phyloP scores from a whole-genome alignment of 1,140 invertebrate species.

The Aricia agestis region DNA sequence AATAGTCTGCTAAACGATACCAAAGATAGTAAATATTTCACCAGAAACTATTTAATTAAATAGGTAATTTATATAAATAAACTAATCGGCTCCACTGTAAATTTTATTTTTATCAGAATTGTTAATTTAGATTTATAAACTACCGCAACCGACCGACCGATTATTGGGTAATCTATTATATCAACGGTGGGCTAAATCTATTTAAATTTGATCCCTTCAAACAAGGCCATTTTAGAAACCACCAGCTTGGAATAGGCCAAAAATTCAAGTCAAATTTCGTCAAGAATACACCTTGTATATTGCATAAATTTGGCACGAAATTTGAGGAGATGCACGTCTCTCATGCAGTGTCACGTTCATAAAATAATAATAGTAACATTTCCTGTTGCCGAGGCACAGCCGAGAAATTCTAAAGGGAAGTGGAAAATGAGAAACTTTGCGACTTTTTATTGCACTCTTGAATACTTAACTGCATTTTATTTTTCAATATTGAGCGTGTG shows the following conservation, averaged over 20 bases:
- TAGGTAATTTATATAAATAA: too few species aligned
- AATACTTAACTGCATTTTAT: constrained; percentile 9
- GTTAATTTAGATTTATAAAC: too few species aligned
- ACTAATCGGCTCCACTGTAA: too few species aligned
- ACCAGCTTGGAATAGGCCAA: neutral
- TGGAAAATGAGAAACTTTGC: constrained; percentile 20
- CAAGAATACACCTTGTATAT: neutral
- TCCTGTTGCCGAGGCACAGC: constrained; percentile 17
- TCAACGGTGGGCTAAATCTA: too few species aligned
- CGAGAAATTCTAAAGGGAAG: constrained; percentile 20
- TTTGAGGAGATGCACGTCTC: constrained; percentile 8
- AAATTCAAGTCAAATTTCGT: neutral
- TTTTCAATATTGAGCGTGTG: constrained; percentile 11
- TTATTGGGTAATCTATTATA: too few species aligned
- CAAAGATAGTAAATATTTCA: neutral
- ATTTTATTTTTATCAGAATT: too few species aligned
- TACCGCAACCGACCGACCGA: too few species aligned
- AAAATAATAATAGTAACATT: constrained; percentile 17
- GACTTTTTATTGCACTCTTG: constrained; percentile 8
- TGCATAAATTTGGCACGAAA: constrained; percentile 8
- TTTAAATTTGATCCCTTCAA: too few species aligned
- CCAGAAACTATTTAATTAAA: neutral
- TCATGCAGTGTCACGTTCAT: constrained; percentile 17
- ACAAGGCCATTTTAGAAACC: too few species aligned
- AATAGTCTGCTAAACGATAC: neutral